Evolutionary conservation across 2,797 vertebrate genomes (phyloP).

Genomic region (Megalops cyprinoides): DNA sequence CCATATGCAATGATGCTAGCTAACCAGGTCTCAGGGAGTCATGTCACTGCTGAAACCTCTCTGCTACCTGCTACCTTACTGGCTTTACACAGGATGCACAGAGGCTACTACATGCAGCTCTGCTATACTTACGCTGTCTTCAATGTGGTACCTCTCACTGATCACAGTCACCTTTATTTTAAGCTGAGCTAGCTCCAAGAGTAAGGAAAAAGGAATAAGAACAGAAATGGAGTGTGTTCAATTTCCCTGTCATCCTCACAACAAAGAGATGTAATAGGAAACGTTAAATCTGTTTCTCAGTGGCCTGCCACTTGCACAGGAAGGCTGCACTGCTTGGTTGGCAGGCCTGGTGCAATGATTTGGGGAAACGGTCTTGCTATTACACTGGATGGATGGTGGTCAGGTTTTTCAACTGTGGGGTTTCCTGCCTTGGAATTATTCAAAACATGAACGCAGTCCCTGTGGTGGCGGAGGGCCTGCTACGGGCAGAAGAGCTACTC

Average conservation of each 20-base stretch:
- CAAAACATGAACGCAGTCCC: not conserved
- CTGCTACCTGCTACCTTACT: too few relatives aligned
- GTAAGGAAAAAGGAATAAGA: not conserved
- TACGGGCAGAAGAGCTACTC: not conserved
- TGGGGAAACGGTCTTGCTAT: not conserved
- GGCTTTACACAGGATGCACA: too few relatives aligned
- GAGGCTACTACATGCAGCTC: too few relatives aligned
- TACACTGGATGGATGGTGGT: not conserved
- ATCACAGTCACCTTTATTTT: not conserved
- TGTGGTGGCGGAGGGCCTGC: not conserved
- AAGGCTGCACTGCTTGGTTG: not conserved
- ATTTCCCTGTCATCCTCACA: not conserved
- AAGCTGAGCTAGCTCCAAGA: too few relatives aligned
- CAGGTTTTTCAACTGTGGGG: not conserved
- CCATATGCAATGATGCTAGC: too few relatives aligned
- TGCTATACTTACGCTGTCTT: not conserved
- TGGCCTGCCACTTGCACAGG: not conserved
- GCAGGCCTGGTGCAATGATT: not conserved
- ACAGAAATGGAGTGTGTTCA: not conserved
- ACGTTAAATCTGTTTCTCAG: constrained; percentile 10
- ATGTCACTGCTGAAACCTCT: too few relatives aligned
- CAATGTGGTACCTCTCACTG: not conserved
- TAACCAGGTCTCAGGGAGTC: too few relatives aligned
- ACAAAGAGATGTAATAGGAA: not conserved
- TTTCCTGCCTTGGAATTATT: constrained; percentile 9